A percentile compares a stretch with the other conserved stretches of the same genome.
phyloP scores from a whole-genome alignment of 2,888 invertebrate species.

The Apomyelois bistriatella region DNA sequence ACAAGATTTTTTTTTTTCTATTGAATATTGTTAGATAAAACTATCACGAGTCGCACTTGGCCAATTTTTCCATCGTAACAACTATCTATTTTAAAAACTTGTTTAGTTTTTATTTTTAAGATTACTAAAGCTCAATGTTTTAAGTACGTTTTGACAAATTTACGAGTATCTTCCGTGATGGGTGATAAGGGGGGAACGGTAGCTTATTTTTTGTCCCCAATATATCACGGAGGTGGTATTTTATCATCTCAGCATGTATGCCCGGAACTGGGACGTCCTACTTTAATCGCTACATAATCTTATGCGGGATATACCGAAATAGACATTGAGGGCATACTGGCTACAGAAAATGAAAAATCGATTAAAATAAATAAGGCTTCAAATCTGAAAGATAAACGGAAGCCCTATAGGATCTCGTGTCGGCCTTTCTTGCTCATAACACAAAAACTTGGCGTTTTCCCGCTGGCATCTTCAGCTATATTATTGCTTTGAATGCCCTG shows the following conservation, averaged over 20 bases:
- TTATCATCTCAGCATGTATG: neutral
- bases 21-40: too few relatives aligned
- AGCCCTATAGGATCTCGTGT: too few relatives aligned
- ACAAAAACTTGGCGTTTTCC: too few relatives aligned
- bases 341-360: neutral
- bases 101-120: too few relatives aligned
- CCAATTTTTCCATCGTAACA: neutral
- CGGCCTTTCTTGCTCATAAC: too few relatives aligned
- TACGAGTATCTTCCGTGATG: constrained; percentile 5
- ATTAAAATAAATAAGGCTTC: too few relatives aligned
- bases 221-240: constrained; percentile 1
- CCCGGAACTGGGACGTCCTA: neutral
- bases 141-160: neutral
- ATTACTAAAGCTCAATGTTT: too few relatives aligned
- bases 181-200: neutral
- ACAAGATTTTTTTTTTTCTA: too few relatives aligned
- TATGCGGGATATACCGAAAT: neutral
- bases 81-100: neutral
- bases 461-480: too few relatives aligned
- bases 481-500: too few relatives aligned
- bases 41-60: too few relatives aligned
- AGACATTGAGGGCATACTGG: neutral
- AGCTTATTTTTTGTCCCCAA: neutral
- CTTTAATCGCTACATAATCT: constrained; percentile 1
- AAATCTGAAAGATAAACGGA: too few relatives aligned